Evolutionary conservation across 37 sponge, comb jelly and placozoan species (phyloP), one percentile per base, ranked within the genome.

Genomic region (Chondrilla cf. caribensis): DNA sequence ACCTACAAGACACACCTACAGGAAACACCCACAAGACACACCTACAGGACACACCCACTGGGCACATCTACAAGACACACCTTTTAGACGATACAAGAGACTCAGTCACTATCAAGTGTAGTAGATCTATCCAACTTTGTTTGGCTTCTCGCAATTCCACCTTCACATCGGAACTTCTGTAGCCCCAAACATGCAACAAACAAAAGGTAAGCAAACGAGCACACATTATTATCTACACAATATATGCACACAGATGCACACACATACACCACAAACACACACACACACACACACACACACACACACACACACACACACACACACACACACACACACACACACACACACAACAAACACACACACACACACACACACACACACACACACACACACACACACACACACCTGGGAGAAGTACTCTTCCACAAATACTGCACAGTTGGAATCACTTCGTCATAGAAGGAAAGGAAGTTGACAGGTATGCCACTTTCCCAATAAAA

Each of bases 341-440:
- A 47, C 51, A 47, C 51, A 47, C 51, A 47, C 51, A 47, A 14
- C 51, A 47, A 14, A 11, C 51, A 47, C 51, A 11, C 51, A 47
- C 51, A 47, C 51, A 47, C 51, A 47, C 51, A 47, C 51, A 11
- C 51, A 47, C 38, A 17, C 47, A 22, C 67, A 32, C 26, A 31
- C 22, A 62, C 24, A 81, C 31, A 19, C 70, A 68, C 70, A 68
- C 70, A 68, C 31, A 68, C 70, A 1, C 26, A 42, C 78, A 78
- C 51, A 44, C 22, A 80, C 60, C 24, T 58, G 21, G n/a, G 36
- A 33, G 60, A 28, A 21, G n/a, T 18, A 6, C 17, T 32, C 60
- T 80, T 58, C 40, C 38, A 58, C 5, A 80, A 32, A 58, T 35
- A n/a, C 38, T 59, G 60, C 37, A 80, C 62, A n/a, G 40, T 17